A percentile compares a stretch with the other conserved stretches of the same genome.
phyloP scores from a whole-genome alignment of 1,140 invertebrate species.

The Melitaea cinxia region DNA sequence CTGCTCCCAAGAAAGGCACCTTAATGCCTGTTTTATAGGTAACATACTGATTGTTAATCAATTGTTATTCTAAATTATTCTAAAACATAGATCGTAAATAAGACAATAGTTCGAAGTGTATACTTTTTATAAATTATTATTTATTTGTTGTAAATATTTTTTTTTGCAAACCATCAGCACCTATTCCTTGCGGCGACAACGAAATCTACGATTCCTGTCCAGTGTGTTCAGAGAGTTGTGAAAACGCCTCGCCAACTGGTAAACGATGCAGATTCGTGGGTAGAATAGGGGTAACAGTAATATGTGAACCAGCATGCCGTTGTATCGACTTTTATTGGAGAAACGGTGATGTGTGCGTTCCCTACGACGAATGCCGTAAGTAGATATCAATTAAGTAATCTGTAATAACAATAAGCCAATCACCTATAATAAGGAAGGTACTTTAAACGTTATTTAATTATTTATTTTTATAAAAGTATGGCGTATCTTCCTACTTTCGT shows the following conservation, averaged over 20 bases:
- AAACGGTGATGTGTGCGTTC: conserved; percentile 40
- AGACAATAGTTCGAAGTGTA: too few species aligned
- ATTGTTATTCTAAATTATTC: too few species aligned
- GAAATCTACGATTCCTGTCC: conserved; percentile 37
- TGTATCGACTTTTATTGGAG: conserved; percentile 48
- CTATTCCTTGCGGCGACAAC: conserved; percentile 33
- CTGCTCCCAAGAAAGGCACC: too few species aligned
- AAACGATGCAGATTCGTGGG: conserved; percentile 28
- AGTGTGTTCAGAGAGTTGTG: conserved; percentile 36
- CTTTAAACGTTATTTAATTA: too few species aligned
- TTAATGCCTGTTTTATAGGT: too few species aligned
- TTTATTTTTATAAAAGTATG: too few species aligned
- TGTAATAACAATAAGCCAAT: too few species aligned
- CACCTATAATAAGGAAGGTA: too few species aligned
- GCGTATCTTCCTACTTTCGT: too few species aligned
- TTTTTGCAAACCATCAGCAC: conserved; percentile 14
- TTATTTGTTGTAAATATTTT: conserved; percentile 2
- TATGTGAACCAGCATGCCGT: conserved; percentile 42
- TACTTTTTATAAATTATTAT: neutral
- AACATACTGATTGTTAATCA: too few species aligned
- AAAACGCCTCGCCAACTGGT: conserved; percentile 30
- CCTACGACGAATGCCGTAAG: conserved; percentile 52
- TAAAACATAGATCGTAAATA: too few species aligned
- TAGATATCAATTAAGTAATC: neutral
- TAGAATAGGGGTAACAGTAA: conserved; percentile 25